phyloP scores from a whole-genome alignment of 1,140 invertebrate genomes.

The Calliphora vicina region DNA sequence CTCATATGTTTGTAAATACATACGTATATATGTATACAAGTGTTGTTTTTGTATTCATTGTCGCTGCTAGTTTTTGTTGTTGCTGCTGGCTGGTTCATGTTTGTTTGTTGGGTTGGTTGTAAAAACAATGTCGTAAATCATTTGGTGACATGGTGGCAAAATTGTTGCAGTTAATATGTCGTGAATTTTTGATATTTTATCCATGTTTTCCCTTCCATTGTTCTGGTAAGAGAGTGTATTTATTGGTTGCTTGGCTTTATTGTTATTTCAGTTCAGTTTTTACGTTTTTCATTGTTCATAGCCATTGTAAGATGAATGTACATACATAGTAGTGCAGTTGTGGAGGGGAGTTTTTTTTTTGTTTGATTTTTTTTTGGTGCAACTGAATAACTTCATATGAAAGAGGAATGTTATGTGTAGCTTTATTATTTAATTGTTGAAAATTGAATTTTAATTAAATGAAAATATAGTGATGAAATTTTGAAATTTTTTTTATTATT shows the following conservation, averaged over 20 bases:
- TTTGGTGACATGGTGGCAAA: constrained; percentile 38
- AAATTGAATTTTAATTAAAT: constrained; percentile 4
- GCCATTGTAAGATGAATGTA: too few species aligned
- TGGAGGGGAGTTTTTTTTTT: too few species aligned
- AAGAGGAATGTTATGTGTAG: background rate
- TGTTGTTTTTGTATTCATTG: background rate
- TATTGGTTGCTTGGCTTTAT: background rate
- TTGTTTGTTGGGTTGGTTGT: background rate
- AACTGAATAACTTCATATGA: background rate
- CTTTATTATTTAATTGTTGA: background rate
- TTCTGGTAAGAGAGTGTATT: background rate
- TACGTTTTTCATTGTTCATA: background rate
- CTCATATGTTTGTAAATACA: background rate
- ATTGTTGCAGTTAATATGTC: constrained; percentile 39
- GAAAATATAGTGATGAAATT: background rate
- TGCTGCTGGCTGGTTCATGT: background rate
- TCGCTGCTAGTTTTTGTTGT: background rate
- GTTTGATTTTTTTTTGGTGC: too few species aligned
- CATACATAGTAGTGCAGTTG: too few species aligned
- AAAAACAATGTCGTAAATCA: constrained; percentile 35
- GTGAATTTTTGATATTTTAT: constrained; percentile 35
- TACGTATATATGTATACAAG: background rate
- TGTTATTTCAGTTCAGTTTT: background rate
- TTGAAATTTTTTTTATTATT: too few species aligned
- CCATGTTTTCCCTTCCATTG: background rate